Evolutionary conservation across 1,140 invertebrate species (phyloP).

Genomic region (Diorhabda elongata): DNA sequence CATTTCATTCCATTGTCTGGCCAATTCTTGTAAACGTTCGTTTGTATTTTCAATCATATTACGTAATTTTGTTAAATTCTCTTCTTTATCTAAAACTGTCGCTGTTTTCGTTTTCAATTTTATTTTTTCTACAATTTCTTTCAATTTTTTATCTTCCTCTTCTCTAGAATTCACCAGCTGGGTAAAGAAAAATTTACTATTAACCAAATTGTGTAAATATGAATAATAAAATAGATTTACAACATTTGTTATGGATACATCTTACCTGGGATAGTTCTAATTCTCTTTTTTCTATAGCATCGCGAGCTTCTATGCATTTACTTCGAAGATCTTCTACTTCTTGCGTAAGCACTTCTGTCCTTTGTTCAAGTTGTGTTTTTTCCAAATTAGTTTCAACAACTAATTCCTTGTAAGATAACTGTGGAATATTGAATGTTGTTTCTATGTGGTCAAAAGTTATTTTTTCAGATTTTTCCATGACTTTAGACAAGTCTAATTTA

Average conservation of each 20-base stretch:
- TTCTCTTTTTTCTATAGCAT: constrained; percentile 8
- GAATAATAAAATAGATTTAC: not conserved
- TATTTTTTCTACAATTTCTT: constrained; percentile 47
- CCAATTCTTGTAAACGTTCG: constrained; percentile 58
- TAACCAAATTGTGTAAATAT: not conserved
- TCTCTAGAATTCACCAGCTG: constrained; percentile 40
- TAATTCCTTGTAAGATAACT: not conserved
- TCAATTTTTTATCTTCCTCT: constrained; percentile 48
- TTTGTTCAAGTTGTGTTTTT: not conserved
- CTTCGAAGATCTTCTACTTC: constrained; percentile 8
- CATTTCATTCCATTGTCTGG: constrained; percentile 67
- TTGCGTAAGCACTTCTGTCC: not conserved
- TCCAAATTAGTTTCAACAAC: not conserved
- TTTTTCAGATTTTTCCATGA: constrained; percentile 6
- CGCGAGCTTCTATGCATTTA: constrained; percentile 5
- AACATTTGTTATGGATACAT: not conserved
- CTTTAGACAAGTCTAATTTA: constrained; percentile 13
- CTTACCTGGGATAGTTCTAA: constrained; percentile 11
- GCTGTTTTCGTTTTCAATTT: constrained; percentile 60
- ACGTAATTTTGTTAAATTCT: constrained; percentile 62
- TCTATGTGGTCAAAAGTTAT: not conserved
- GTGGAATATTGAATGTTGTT: not conserved
- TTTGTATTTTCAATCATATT: constrained; percentile 57
- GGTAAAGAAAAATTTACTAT: constrained; percentile 2
- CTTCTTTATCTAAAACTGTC: constrained; percentile 58